Percentiles rank a stretch among this genome's conserved stretches.
Evolutionary conservation across 2,113 vertebrate species (phyloP).

Genomic region (Mesoclemmys tuberculata): DNA sequence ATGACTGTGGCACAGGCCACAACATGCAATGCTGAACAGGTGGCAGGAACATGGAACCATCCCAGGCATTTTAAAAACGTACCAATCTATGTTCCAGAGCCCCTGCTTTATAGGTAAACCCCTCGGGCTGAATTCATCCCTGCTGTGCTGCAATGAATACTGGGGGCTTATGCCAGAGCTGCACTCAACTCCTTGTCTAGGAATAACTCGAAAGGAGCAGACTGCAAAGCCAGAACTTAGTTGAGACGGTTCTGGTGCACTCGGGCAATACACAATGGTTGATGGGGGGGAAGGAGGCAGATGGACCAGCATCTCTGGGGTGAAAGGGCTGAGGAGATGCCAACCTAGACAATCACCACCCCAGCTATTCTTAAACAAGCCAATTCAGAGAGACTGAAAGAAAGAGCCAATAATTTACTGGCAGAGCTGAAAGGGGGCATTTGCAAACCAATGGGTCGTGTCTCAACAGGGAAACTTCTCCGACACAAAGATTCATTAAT

Average conservation of each 20-base stretch:
- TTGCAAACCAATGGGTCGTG: slow-evolving; percentile 64
- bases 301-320: neutral
- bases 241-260: neutral
- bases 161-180: neutral
- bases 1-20: neutral
- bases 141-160: neutral
- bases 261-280: neutral
- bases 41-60: neutral
- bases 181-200: neutral
- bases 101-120: neutral
- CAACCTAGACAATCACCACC: neutral
- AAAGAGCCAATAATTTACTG: slow-evolving; percentile 80
- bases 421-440: slow-evolving; percentile 72
- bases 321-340: neutral
- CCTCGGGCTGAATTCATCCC: neutral
- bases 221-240: neutral
- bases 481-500: slow-evolving; percentile 74
- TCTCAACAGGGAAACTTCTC: slow-evolving; percentile 66
- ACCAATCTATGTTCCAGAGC: neutral
- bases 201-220: no score
- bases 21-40: neutral
- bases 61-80: neutral
- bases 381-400: slow-evolving; percentile 14
- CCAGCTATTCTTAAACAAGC: neutral
- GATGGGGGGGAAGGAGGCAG: neutral